Evolutionary conservation across 1,140 invertebrate genomes (phyloP).

Genomic region (Octopus sinensis): DNA sequence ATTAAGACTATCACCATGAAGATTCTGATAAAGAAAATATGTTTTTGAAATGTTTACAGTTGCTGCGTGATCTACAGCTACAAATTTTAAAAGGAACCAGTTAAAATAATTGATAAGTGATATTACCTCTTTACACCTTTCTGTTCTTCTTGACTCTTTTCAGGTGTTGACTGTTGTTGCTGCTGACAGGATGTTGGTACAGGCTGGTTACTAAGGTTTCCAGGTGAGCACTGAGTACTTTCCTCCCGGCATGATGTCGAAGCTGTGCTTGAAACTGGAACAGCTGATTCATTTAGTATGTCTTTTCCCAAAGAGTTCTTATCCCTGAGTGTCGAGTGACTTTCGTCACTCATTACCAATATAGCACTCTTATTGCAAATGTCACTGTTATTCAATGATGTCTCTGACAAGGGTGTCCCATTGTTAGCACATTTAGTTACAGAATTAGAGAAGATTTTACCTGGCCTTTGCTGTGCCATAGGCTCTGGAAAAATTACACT

Average conservation of each 20-base stretch:
- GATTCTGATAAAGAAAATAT: too few relatives aligned
- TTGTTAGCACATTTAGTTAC: not conserved
- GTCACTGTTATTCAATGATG: not conserved
- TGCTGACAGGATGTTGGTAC: not conserved
- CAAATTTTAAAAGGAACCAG: too few relatives aligned
- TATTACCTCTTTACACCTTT: conserved; percentile 22
- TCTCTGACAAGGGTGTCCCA: not conserved
- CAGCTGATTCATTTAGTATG: not conserved
- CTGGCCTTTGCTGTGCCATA: not conserved
- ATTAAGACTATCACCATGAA: too few relatives aligned
- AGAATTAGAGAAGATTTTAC: not conserved
- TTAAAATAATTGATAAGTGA: not conserved
- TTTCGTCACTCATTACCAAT: not conserved
- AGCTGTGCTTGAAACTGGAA: not conserved
- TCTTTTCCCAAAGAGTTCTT: not conserved
- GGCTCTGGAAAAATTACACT: conserved; percentile 1
- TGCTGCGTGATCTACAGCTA: too few relatives aligned
- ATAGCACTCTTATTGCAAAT: not conserved
- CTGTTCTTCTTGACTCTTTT: not conserved
- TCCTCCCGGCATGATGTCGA: not conserved
- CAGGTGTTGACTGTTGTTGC: not conserved
- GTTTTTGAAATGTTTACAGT: too few relatives aligned
- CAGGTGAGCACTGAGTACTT: conserved; percentile 1
- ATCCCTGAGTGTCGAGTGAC: conserved; percentile 2
- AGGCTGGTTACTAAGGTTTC: not conserved